Conservation (phyloP, 2,888 invertebrate species). For the Heliconius charithonia region DNA sequence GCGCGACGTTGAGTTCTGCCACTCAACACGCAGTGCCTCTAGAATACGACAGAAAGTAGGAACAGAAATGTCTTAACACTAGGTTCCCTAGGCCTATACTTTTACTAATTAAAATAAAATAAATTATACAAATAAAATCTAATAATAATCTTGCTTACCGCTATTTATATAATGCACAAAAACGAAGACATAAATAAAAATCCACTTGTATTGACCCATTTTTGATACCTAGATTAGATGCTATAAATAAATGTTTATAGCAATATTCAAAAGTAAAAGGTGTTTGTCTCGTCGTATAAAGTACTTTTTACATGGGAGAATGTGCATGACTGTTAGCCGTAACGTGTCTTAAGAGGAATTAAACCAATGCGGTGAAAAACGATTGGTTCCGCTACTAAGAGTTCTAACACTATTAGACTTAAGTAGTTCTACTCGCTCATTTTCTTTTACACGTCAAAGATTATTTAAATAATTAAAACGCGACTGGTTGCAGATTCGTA, state of each 20-base stretch:
- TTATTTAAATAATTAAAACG: background rate
- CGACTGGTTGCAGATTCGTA: no score
- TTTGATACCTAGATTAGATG: background rate
- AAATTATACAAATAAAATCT: no score
- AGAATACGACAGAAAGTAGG: no score
- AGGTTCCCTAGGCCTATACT: no score
- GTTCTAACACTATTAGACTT: slow-evolving; percentile 44
- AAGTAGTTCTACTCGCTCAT: slow-evolving; percentile 29
- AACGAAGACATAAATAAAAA: slow-evolving; percentile 19
- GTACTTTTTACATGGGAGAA: background rate
- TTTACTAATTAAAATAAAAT: background rate
- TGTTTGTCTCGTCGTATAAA: background rate
- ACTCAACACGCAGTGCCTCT: no score
- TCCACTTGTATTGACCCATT: slow-evolving; percentile 30
- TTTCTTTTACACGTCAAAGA: slow-evolving; percentile 4
- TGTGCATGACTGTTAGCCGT: slow-evolving; percentile 38
- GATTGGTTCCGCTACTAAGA: slow-evolving; percentile 43
- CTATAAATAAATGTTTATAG: background rate
- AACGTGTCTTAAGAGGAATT: slow-evolving; percentile 36
- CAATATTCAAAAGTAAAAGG: background rate
- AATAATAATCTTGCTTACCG: slow-evolving; percentile 30
- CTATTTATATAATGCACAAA: slow-evolving; percentile 13
- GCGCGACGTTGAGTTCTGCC: no score
- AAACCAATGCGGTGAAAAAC: slow-evolving; percentile 47
- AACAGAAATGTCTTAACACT: no score